These are phyloP conservation scores for Zaprionus davidi DNA, from an alignment of 1,140 invertebrate genomes.

Conservation along the genomic window DNA sequence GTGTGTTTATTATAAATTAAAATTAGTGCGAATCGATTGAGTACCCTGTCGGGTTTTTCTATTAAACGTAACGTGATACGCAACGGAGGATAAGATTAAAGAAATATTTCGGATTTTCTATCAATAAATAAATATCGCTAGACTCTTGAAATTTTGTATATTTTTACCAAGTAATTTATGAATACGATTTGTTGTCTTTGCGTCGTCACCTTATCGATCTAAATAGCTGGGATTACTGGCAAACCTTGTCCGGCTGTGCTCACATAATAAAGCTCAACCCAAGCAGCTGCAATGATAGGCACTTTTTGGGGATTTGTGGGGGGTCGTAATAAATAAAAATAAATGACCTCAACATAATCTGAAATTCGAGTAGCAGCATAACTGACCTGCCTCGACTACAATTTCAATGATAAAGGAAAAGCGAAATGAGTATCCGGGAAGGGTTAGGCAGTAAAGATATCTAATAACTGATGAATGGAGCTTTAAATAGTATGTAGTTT, in stretches of 20 bases:
- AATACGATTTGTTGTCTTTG: not conserved
- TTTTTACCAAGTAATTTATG: conserved; percentile 36
- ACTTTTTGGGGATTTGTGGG: not conserved
- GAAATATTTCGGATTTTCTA: conserved; percentile 51
- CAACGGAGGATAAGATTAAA: conserved; percentile 60
- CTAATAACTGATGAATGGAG: not conserved
- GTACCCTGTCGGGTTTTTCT: not conserved
- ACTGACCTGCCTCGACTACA: not conserved
- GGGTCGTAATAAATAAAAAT: not conserved
- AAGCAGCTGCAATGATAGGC: not conserved
- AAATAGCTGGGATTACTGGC: not conserved
- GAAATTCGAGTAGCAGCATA: not conserved
- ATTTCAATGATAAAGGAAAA: not conserved
- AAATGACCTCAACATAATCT: not conserved
- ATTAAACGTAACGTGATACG: not conserved
- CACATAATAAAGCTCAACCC: not conserved
- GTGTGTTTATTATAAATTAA: conserved; percentile 31
- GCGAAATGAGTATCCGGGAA: not conserved
- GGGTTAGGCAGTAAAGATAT: not conserved
- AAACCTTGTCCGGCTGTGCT: not conserved
- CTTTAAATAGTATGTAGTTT: too few relatives aligned
- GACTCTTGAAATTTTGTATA: conserved; percentile 4
- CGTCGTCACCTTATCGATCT: conserved; percentile 21
- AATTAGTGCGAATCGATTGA: conserved; percentile 18
- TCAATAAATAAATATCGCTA: conserved; percentile 53